A percentile compares a stretch with the other conserved stretches of the same genome.
Conservation (phyloP, 2,888 invertebrate species). For the Megastigmus dorsalis region DNA sequence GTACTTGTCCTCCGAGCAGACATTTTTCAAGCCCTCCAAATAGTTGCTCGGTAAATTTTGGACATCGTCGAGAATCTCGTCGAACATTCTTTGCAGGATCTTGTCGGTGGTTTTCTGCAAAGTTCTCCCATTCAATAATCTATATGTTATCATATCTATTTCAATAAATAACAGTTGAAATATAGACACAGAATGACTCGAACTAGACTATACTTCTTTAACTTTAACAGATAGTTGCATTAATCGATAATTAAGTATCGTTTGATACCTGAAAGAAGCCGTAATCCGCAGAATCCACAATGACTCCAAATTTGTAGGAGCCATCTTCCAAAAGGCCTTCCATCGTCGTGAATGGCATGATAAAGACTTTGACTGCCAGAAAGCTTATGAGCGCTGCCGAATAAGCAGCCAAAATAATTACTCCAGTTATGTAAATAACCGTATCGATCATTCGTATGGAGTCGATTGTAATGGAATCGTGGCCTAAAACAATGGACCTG, state of each 20-base stretch:
- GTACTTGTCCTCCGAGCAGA: slow-evolving; percentile 67
- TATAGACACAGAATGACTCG: too few species aligned
- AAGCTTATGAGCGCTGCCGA: slow-evolving; percentile 71
- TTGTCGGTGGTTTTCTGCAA: slow-evolving; percentile 69
- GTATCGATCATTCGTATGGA: slow-evolving; percentile 67
- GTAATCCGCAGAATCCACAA: slow-evolving; percentile 68
- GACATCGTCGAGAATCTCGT: slow-evolving; percentile 61
- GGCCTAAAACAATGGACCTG: too few species aligned
- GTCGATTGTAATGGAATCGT: slow-evolving; percentile 61
- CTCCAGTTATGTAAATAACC: slow-evolving; percentile 67
- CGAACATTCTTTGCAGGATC: slow-evolving; percentile 63
- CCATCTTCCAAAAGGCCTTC: slow-evolving; percentile 68
- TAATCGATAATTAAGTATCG: background rate
- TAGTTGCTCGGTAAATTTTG: slow-evolving; percentile 65
- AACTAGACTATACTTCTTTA: too few species aligned
- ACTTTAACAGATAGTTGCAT: too few species aligned
- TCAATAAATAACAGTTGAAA: background rate
- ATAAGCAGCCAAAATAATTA: slow-evolving; percentile 70
- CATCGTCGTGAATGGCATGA: slow-evolving; percentile 72
- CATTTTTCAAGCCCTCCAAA: slow-evolving; percentile 64
- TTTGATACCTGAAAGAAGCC: slow-evolving; percentile 66
- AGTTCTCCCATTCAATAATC: too few species aligned
- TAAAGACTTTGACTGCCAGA: slow-evolving; percentile 67
- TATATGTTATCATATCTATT: background rate
- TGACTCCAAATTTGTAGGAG: slow-evolving; percentile 67